These are phyloP conservation scores for Bryconaethiops microstoma DNA, from an alignment of 2,797 vertebrate species.

Conservation along the genomic window DNA sequence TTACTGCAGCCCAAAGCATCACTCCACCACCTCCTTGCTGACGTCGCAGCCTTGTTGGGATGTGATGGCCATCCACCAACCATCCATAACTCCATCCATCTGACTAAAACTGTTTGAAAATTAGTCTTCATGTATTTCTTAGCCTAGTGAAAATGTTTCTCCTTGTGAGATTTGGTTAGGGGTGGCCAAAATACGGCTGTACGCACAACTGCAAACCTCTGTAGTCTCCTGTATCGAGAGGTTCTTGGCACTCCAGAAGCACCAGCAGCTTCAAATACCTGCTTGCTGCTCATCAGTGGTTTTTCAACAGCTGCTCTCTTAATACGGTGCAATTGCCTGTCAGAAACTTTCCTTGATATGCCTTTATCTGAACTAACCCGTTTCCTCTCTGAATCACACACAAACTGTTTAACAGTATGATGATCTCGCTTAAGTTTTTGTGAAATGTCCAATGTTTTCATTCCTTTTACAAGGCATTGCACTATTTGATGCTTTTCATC, in stretches of 20 bases:
- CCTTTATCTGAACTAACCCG: neutral
- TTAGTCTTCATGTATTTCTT: too few relatives aligned
- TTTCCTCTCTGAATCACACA: conserved; percentile 2
- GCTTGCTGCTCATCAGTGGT: too few relatives aligned
- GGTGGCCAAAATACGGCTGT: neutral
- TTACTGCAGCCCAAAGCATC: neutral
- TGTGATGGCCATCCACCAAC: conserved; percentile 44
- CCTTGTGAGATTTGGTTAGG: neutral
- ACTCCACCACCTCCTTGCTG: neutral
- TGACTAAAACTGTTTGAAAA: too few relatives aligned
- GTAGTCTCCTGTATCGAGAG: too few relatives aligned
- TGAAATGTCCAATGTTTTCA: conserved; percentile 6
- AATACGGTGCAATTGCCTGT: neutral
- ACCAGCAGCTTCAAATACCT: too few relatives aligned
- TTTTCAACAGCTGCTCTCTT: too few relatives aligned
- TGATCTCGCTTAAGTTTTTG: neutral
- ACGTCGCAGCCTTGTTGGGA: conserved; percentile 47
- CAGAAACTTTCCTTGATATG: neutral
- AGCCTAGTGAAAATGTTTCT: conserved; percentile 33
- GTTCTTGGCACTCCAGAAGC: too few relatives aligned
- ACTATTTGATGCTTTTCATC: neutral
- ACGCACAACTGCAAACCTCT: neutral
- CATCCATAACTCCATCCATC: conserved; percentile 39
- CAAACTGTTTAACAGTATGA: neutral
- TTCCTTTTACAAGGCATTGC: neutral